phyloP scores from a whole-genome alignment of 2,888 invertebrate genomes.

The Aphidius colemani region DNA sequence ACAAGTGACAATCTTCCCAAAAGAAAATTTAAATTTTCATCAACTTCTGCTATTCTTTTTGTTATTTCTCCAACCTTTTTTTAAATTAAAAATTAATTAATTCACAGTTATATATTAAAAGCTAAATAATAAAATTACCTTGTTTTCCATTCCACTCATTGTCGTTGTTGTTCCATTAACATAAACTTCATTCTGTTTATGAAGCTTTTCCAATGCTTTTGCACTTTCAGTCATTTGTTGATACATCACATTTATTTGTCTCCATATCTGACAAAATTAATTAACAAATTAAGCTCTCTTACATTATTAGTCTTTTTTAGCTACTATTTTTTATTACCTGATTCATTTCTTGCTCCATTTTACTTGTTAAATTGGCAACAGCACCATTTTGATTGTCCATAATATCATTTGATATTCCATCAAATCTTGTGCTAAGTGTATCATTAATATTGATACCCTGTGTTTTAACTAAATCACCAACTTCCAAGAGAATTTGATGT shows the following conservation, averaged over 20 bases:
- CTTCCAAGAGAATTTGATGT: conserved; percentile 78
- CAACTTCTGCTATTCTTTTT: conserved; percentile 76
- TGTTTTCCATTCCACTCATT: conserved; percentile 79
- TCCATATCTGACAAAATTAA: conserved; percentile 69
- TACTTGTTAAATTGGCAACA: conserved; percentile 73
- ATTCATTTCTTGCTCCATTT: conserved; percentile 79
- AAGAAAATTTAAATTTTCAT: conserved; percentile 81
- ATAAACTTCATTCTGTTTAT: conserved; percentile 77
- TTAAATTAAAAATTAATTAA: neutral
- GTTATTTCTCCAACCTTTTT: conserved; percentile 77
- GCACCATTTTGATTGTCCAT: conserved; percentile 74
- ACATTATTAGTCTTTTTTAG: neutral
- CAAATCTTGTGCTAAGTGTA: conserved; percentile 72
- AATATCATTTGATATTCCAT: conserved; percentile 72
- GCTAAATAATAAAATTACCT: conserved; percentile 60
- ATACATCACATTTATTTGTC: conserved; percentile 88
- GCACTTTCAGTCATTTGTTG: conserved; percentile 80
- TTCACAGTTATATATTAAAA: neutral
- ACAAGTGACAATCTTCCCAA: conserved; percentile 79
- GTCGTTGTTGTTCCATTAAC: conserved; percentile 78
- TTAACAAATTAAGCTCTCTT: neutral
- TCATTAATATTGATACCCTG: conserved; percentile 71
- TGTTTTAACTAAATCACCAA: conserved; percentile 71
- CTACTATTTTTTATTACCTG: conserved; percentile 61
- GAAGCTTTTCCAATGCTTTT: conserved; percentile 74